These are phyloP conservation scores for Cephus runcator DNA, from an alignment of 2,888 invertebrate genomes.

Conservation along the genomic window DNA sequence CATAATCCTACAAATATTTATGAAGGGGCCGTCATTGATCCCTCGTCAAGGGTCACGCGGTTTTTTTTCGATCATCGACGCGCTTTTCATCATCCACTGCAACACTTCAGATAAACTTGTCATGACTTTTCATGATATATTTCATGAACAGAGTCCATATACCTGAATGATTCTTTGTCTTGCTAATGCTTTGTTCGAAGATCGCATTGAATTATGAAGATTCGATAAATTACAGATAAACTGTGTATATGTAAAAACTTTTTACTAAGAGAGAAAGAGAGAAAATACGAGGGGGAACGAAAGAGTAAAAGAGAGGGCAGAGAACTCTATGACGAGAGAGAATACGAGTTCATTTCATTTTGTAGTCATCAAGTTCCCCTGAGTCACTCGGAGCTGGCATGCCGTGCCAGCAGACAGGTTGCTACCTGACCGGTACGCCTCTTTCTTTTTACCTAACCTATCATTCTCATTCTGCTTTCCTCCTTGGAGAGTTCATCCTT, in stretches of 20 bases:
- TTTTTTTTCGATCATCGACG: not conserved
- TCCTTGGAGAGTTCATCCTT: not conserved
- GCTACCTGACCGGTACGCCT: conserved; percentile 39
- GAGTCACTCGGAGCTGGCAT: conserved; percentile 51
- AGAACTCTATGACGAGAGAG: not conserved
- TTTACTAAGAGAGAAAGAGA: not conserved
- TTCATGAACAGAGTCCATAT: not conserved
- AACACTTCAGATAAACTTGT: not conserved
- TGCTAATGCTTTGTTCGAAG: not conserved
- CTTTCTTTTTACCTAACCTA: not conserved
- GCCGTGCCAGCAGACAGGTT: conserved; percentile 45
- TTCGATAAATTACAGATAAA: not conserved
- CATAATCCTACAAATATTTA: conserved; percentile 1
- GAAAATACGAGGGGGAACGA: not conserved
- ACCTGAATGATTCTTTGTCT: not conserved
- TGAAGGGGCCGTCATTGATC: not conserved
- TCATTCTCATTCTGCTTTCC: not conserved
- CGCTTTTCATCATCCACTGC: not conserved
- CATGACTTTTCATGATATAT: not conserved
- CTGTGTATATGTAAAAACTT: not conserved
- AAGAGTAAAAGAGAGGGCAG: not conserved
- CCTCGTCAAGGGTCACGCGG: not conserved
- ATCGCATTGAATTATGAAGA: not conserved
- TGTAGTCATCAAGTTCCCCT: conserved; percentile 46
- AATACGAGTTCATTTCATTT: conserved; percentile 50